Evolutionary conservation across 2,888 invertebrate genomes (phyloP).

Genomic region (Napeogenes sylphis): DNA sequence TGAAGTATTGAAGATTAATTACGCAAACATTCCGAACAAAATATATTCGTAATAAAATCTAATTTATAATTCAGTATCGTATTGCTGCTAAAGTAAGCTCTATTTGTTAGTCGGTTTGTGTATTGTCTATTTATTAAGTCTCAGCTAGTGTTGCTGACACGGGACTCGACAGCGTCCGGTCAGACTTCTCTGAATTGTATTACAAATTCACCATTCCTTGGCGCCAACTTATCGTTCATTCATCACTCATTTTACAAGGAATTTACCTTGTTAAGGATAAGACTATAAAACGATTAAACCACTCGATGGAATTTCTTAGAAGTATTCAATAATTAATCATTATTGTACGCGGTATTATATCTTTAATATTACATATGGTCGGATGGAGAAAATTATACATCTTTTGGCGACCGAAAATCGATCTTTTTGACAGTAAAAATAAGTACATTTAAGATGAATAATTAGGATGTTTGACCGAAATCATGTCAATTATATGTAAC

Average conservation of each 20-base stretch:
- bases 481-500: too few relatives aligned
- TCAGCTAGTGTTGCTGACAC: neutral
- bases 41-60: too few relatives aligned
- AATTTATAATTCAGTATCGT: too few relatives aligned
- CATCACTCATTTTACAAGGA: constrained; percentile 24
- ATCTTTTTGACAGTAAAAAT: too few relatives aligned
- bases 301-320: neutral
- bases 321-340: neutral
- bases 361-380: too few relatives aligned
- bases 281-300: constrained; percentile 5
- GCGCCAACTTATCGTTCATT: constrained; percentile 37
- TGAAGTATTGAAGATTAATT: too few relatives aligned
- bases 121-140: constrained; percentile 24
- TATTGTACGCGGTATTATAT: too few relatives aligned
- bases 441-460: too few relatives aligned
- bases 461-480: too few relatives aligned
- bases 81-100: neutral
- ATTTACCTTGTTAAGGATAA: constrained; percentile 22
- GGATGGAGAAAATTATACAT: too few relatives aligned
- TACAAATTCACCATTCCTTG: constrained; percentile 41
- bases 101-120: neutral
- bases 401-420: too few relatives aligned
- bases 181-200: constrained; percentile 49
- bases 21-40: too few relatives aligned
- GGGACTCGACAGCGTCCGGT: constrained; percentile 17